Conservation (phyloP, 2,797 vertebrate species). For the Myotis findleyi region DNA sequence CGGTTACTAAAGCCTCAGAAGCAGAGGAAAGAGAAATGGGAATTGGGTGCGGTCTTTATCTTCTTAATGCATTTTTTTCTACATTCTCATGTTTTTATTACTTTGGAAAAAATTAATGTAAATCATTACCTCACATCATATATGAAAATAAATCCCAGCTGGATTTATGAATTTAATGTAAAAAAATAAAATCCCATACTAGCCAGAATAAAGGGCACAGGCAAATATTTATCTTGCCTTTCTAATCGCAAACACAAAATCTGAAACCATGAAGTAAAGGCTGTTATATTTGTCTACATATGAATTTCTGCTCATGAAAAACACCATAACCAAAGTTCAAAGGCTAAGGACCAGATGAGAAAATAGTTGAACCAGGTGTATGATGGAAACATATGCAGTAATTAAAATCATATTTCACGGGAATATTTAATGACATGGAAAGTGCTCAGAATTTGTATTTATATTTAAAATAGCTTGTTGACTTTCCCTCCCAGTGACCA, state of each 20-base stretch:
- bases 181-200: slow-evolving; percentile 45
- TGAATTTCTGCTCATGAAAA: slow-evolving; percentile 63
- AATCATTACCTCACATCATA: background rate
- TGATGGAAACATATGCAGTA: slow-evolving; percentile 49
- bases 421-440: slow-evolving; percentile 71
- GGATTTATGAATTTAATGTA: slow-evolving; percentile 41
- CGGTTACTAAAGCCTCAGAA: background rate
- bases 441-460: slow-evolving; percentile 69
- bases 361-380: slow-evolving; percentile 65
- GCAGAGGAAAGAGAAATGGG: background rate
- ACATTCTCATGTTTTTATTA: slow-evolving; percentile 24
- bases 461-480: slow-evolving; percentile 55
- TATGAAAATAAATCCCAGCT: slow-evolving; percentile 47
- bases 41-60: background rate
- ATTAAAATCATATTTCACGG: slow-evolving; percentile 78
- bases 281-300: slow-evolving; percentile 30
- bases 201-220: slow-evolving; percentile 36
- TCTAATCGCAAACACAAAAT: slow-evolving; percentile 47
- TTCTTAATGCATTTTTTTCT: background rate
- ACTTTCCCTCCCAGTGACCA: slow-evolving; percentile 2
- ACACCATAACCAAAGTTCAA: slow-evolving; percentile 55
- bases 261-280: slow-evolving; percentile 5
- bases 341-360: slow-evolving; percentile 56
- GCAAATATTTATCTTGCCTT: slow-evolving; percentile 39
- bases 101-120: slow-evolving; percentile 7